These are phyloP conservation scores for Rhizomys pruinosus DNA, from an alignment of 2,113 vertebrate species.

Conservation along the genomic window DNA sequence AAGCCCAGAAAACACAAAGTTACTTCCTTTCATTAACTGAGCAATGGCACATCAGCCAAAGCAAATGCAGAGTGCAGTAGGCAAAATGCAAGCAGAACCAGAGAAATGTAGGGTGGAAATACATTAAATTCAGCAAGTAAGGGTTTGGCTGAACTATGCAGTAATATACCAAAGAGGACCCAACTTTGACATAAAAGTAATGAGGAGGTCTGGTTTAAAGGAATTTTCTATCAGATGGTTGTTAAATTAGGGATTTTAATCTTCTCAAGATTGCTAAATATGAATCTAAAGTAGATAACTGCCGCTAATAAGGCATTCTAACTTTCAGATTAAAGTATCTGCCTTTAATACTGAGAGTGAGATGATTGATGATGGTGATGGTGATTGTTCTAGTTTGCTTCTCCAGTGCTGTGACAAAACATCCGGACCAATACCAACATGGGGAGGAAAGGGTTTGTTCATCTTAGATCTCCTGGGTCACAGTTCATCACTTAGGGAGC, in stretches of 20 bases:
- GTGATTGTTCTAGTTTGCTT: too few relatives aligned
- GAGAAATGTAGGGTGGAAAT: slow-evolving; percentile 59
- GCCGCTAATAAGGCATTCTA: background rate
- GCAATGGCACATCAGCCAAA: slow-evolving; percentile 79
- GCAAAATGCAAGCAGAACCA: slow-evolving; percentile 75
- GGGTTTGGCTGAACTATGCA: slow-evolving; percentile 74
- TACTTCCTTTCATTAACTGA: slow-evolving; percentile 80
- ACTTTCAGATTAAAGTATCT: slow-evolving; percentile 8
- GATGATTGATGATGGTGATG: background rate
- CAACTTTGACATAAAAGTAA: slow-evolving; percentile 72
- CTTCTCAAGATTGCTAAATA: slow-evolving; percentile 62
- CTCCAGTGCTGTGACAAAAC: too few relatives aligned
- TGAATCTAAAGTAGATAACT: background rate
- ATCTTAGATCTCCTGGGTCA: too few relatives aligned
- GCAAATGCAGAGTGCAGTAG: slow-evolving; percentile 79
- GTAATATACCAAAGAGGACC: slow-evolving; percentile 56
- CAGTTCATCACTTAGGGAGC: too few relatives aligned
- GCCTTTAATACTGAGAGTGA: background rate
- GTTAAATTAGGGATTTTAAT: slow-evolving; percentile 73
- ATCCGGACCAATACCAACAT: too few relatives aligned
- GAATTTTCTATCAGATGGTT: slow-evolving; percentile 68
- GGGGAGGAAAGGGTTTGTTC: too few relatives aligned
- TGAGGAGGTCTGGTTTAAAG: slow-evolving; percentile 71
- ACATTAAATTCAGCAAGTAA: slow-evolving; percentile 76
- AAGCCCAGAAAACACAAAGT: slow-evolving; percentile 80